A percentile compares a stretch with the other conserved stretches of the same genome.
These are phyloP conservation scores for Podarcis muralis DNA, from an alignment of 2,113 vertebrate genomes.

Conservation along the genomic window DNA sequence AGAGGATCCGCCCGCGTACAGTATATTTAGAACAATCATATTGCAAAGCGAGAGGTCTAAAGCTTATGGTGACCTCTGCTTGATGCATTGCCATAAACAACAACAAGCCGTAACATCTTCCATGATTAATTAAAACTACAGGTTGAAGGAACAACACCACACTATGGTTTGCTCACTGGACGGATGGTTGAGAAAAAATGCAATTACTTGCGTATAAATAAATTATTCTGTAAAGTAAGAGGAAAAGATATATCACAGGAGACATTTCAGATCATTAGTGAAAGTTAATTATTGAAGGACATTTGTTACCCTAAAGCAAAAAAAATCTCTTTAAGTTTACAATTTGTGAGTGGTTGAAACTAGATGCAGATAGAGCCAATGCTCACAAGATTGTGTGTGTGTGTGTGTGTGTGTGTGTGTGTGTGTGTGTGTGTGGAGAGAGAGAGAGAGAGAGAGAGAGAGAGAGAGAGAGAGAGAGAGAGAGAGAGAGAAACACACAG, in stretches of 20 bases:
- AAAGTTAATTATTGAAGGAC: slow-evolving; percentile 61
- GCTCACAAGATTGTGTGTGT: not conserved
- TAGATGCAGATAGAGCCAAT: not conserved
- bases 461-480: not conserved
- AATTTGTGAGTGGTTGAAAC: not conserved
- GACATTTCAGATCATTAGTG: slow-evolving; percentile 45
- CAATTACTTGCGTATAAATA: slow-evolving; percentile 51
- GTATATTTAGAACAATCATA: slow-evolving; percentile 17
- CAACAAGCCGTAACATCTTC: slow-evolving; percentile 38
- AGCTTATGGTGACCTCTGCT: slow-evolving; percentile 36
- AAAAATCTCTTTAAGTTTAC: not conserved
- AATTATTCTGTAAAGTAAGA: slow-evolving; percentile 53
- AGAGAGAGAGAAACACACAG: not conserved
- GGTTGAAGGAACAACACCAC: slow-evolving; percentile 52
- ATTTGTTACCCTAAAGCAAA: slow-evolving; percentile 40
- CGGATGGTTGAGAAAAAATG: slow-evolving; percentile 42
- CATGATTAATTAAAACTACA: slow-evolving; percentile 64
- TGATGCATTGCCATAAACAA: slow-evolving; percentile 36
- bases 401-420: too few species aligned
- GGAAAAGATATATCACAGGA: slow-evolving; percentile 42
- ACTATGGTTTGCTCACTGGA: slow-evolving; percentile 62
- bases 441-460: too few species aligned
- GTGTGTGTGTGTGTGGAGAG: too few species aligned
- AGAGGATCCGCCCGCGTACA: not conserved
- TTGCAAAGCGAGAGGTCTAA: not conserved